Conservation (phyloP, 2,113 vertebrate genomes). For the Morone chrysops region DNA sequence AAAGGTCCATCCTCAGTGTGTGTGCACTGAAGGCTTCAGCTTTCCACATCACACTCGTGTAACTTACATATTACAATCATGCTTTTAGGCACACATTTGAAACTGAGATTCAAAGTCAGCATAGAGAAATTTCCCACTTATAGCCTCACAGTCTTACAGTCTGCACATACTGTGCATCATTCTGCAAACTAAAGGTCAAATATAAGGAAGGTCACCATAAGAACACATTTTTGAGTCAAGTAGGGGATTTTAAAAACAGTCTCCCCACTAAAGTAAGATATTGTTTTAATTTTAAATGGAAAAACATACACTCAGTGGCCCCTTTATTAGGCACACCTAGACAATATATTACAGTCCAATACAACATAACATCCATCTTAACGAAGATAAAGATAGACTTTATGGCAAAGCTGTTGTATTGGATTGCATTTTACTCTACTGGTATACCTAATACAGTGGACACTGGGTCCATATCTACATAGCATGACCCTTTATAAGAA, state of each 20-base stretch:
- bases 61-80: background rate
- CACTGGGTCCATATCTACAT: background rate
- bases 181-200: background rate
- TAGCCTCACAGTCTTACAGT: background rate
- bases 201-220: too few relatives aligned
- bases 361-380: background rate
- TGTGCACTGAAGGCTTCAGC: background rate
- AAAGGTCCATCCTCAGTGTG: background rate
- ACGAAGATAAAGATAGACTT: background rate
- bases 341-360: background rate
- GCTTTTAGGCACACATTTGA: background rate
- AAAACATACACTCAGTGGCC: background rate
- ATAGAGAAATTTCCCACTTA: background rate
- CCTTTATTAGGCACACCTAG: background rate
- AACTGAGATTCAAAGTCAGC: background rate
- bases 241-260: background rate
- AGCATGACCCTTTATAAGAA: background rate
- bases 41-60: background rate
- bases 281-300: background rate
- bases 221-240: too few relatives aligned
- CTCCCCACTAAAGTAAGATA: background rate
- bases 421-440: background rate
- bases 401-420: background rate
- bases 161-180: background rate
- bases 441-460: background rate